phyloP scores from a whole-genome alignment of 2,888 invertebrate genomes.

The Drosophila demipolita region DNA sequence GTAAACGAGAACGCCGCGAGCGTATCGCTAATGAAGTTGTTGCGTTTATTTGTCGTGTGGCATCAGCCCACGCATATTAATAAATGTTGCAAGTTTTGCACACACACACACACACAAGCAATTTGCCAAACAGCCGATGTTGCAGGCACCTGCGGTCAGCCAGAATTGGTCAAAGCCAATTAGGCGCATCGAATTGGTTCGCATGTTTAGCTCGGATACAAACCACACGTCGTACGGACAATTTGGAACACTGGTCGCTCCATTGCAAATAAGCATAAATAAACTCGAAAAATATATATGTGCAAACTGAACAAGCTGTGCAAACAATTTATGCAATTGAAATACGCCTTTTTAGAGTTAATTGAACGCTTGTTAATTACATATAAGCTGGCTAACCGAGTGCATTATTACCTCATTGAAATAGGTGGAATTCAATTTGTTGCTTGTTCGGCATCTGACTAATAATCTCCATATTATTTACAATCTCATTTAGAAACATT shows the following conservation, averaged over 20 bases:
- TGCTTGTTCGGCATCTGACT: background rate
- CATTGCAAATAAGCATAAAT: conserved; percentile 18
- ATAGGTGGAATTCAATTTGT: background rate
- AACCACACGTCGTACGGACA: conserved; percentile 58
- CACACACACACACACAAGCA: conserved; percentile 14
- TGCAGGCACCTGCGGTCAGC: conserved; percentile 21
- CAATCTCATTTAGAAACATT: background rate
- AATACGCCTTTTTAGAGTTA: conserved; percentile 22
- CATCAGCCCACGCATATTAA: conserved; percentile 73
- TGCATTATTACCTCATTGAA: background rate
- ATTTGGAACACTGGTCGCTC: conserved; percentile 39
- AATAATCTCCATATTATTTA: background rate
- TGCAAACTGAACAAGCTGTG: conserved; percentile 44
- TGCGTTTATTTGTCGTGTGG: conserved; percentile 66
- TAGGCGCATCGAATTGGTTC: conserved; percentile 72
- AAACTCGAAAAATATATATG: conserved; percentile 8
- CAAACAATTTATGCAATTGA: conserved; percentile 54
- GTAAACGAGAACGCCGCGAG: conserved; percentile 58
- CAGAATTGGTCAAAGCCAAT: conserved; percentile 65
- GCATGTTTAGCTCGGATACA: conserved; percentile 61
- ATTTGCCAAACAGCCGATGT: conserved; percentile 10
- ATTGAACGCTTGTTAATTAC: conserved; percentile 5
- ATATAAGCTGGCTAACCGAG: background rate
- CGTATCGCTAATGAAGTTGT: conserved; percentile 73
- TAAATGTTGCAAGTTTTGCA: conserved; percentile 35